These are phyloP conservation scores for Chouioia cunea DNA, from an alignment of 2,888 invertebrate species.

Conservation along the genomic window DNA sequence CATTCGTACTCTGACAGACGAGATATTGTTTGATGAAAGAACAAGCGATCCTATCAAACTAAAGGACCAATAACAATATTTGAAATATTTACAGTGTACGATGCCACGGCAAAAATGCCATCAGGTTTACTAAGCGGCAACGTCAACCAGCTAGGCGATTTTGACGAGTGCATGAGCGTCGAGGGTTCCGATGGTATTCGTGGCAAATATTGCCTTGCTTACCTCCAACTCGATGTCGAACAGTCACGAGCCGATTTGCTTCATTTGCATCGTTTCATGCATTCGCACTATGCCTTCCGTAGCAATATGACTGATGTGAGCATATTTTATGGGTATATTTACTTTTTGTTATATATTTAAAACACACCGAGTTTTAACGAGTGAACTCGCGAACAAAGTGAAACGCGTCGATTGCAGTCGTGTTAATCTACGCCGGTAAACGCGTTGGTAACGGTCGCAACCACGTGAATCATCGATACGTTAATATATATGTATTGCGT, in stretches of 20 bases:
- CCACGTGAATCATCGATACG: not conserved
- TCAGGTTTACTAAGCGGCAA: constrained; percentile 79
- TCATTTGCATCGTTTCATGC: constrained; percentile 71
- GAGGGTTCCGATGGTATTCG: constrained; percentile 68
- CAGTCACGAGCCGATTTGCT: constrained; percentile 68
- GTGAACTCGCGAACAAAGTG: too few species aligned
- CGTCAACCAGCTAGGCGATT: constrained; percentile 79
- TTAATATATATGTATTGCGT: not conserved
- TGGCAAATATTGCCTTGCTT: constrained; percentile 78
- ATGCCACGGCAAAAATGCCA: constrained; percentile 79
- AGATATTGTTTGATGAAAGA: too few species aligned
- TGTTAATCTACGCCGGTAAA: not conserved
- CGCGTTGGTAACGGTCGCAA: not conserved
- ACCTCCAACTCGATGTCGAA: constrained; percentile 73
- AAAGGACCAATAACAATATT: too few species aligned
- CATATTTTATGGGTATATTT: constrained; percentile 53
- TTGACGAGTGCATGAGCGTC: constrained; percentile 75
- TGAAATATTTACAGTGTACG: constrained; percentile 73
- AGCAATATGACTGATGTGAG: constrained; percentile 79
- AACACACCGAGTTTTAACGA: not conserved
- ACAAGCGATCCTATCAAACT: too few species aligned
- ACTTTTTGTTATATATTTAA: not conserved
- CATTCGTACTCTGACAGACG: too few species aligned
- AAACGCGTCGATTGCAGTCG: not conserved
- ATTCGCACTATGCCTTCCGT: constrained; percentile 76